A percentile compares a stretch with the other conserved stretches of the same genome.
Evolutionary conservation across 2,888 invertebrate species (phyloP).

Genomic region (Nesidiocoris tenuis): DNA sequence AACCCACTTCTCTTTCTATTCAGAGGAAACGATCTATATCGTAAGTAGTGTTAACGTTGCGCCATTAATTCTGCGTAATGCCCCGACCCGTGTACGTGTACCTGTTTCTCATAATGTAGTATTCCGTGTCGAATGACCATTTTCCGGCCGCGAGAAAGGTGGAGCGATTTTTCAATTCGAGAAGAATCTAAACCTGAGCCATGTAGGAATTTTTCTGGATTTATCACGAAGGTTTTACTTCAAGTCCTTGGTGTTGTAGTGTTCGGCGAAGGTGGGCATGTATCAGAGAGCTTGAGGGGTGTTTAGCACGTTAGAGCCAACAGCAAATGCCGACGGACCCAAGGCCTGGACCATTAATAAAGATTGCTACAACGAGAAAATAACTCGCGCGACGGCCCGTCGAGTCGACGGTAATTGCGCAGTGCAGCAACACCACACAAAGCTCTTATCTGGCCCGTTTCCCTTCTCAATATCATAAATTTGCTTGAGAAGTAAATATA

Average conservation of each 20-base stretch:
- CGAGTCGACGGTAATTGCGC: conserved; percentile 13
- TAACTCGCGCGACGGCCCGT: neutral
- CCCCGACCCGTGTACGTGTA: too few relatives aligned
- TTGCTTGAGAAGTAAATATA: conserved; percentile 19
- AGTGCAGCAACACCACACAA: conserved; percentile 14
- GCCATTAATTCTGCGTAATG: too few relatives aligned
- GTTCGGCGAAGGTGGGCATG: neutral
- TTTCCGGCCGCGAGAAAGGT: neutral
- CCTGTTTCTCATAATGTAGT: neutral
- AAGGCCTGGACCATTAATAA: neutral
- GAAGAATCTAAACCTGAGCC: neutral
- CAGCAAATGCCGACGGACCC: neutral
- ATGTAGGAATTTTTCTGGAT: neutral
- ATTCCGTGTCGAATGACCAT: neutral
- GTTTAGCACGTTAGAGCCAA: neutral
- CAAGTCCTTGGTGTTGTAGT: neutral
- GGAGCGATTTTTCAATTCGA: neutral
- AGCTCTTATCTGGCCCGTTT: conserved; percentile 10
- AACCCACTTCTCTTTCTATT: too few relatives aligned
- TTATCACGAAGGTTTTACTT: neutral
- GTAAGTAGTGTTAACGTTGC: too few relatives aligned
- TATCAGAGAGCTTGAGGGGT: neutral
- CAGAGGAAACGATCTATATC: too few relatives aligned
- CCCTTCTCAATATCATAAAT: conserved; percentile 21
- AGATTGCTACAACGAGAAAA: neutral